These are phyloP conservation scores for Odobenus rosmarus DNA, from an alignment of 2,113 vertebrate genomes.

Conservation along the genomic window DNA sequence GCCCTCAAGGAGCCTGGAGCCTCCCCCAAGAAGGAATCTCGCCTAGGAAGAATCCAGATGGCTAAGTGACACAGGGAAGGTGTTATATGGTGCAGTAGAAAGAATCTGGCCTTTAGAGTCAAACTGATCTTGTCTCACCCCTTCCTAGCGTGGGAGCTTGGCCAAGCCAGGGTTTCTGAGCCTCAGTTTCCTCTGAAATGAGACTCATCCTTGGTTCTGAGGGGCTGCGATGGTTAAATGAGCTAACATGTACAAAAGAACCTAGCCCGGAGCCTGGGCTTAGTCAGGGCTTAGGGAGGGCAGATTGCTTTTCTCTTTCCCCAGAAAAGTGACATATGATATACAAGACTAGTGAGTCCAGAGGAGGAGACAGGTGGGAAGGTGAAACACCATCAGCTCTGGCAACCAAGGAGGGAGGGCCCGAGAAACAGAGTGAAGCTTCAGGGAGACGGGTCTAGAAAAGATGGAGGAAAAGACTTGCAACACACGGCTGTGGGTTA, in stretches of 20 bases:
- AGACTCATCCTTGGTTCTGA: neutral
- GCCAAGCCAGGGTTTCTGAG: neutral
- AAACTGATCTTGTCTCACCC: neutral
- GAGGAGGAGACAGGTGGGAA: neutral
- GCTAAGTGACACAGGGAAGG: neutral
- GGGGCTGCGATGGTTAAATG: neutral
- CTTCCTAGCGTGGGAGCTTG: neutral
- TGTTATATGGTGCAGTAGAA: neutral
- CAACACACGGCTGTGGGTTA: neutral
- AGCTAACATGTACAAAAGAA: neutral
- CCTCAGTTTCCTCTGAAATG: neutral
- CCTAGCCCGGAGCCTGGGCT: neutral
- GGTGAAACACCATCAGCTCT: neutral
- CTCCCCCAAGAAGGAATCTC: neutral
- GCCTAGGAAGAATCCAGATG: neutral
- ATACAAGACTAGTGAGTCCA: neutral
- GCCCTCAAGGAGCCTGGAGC: neutral
- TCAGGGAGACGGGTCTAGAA: neutral
- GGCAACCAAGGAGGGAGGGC: neutral
- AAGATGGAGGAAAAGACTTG: neutral
- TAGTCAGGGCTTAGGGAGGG: neutral
- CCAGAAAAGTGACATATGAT: neutral
- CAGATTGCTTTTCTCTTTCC: neutral
- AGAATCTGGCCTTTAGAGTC: neutral
- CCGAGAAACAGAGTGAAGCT: neutral